Base-by-base conservation (phyloP, 2,888 invertebrate genomes). In the Nomada fabriciana region DNA sequence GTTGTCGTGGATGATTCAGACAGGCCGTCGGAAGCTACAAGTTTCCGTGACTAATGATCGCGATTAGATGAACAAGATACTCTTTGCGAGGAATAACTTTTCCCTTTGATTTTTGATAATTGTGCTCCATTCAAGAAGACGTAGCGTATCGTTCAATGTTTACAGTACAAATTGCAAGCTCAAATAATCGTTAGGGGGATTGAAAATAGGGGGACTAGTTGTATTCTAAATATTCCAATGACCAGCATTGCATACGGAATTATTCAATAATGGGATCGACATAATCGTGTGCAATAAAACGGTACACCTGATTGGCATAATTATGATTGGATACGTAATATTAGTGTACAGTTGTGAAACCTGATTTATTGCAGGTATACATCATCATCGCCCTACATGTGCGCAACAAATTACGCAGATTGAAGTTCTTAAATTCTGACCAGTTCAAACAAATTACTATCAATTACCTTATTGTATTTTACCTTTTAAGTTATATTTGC, bases 271-370 rank as follows among this genome's bases (percentile, higher is more conserved):
- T 55, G 18, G 23, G 10, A 50, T 50, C n/a, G 25, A 9, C 29
- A 64, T 13, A 23, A 42, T 47, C 67, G 57, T 36, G n/a, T 23
- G 20, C 11, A 57, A 60, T 36, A 43, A 60, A 68, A 73, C 36
- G 20, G 29, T 20, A 15, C n/a, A 15, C 3, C 25, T 3, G 55
- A 25, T 68, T 20, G 20, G 36, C 59, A 57, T 75, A 67, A 73
- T 74, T 74, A 74, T 18, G 59, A 60, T 18, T n/a, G 7, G 69
- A 43, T 53, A 59, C 57, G 23, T 59, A 73, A 73, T 47, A 47
- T 50, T 50, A 73, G 4, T 18, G 25, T 25, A 29, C 61, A 29
- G 20, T 69, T 20, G 59, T 61, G 55, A 63, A 76, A 76, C 70
- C 70, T 76, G 75, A 70, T 55, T 63, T 47, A n/a, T 29, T 7